phyloP scores from a whole-genome alignment of 37 sponge, comb jelly and placozoan species.

The Haliclona indistincta region DNA sequence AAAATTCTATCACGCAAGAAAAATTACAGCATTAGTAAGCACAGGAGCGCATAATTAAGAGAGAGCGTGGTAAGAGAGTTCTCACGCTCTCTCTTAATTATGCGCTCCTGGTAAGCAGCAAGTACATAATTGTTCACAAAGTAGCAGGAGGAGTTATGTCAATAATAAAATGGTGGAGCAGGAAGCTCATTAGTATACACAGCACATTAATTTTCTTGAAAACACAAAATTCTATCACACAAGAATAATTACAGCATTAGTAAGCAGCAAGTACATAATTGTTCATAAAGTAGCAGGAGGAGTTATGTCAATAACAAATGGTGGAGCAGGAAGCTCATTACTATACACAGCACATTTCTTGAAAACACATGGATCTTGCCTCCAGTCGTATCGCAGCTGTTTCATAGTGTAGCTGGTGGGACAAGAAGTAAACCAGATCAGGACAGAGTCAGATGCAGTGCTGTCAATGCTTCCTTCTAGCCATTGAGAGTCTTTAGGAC shows the following conservation, averaged over 20 bases:
- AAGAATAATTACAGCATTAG: not conserved
- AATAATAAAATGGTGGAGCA: conserved; percentile 42
- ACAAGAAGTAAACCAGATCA: conserved; percentile 24
- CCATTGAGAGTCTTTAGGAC: conserved; percentile 9
- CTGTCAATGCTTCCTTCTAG: conserved; percentile 32
- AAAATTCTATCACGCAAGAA: not conserved
- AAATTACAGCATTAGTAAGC: not conserved
- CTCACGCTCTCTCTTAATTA: too few relatives aligned
- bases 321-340: conserved; percentile 43
- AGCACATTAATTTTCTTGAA: conserved; percentile 39
- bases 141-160: too few relatives aligned
- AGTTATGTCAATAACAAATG: conserved; percentile 19
- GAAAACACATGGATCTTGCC: conserved; percentile 52
- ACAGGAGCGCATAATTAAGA: too few relatives aligned
- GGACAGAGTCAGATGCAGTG: not conserved
- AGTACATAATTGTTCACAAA: not conserved
- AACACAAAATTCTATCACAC: not conserved
- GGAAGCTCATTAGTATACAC: conserved; percentile 44
- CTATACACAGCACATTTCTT: conserved; percentile 57
- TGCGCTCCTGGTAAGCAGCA: too few relatives aligned
- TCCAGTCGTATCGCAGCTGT: conserved; percentile 48
- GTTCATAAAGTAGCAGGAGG: too few relatives aligned
- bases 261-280: not conserved
- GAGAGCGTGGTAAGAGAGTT: too few relatives aligned
- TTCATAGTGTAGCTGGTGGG: not conserved